Conservation (phyloP, 2,797 vertebrate species). For the Oceanodroma leucorhoa region DNA sequence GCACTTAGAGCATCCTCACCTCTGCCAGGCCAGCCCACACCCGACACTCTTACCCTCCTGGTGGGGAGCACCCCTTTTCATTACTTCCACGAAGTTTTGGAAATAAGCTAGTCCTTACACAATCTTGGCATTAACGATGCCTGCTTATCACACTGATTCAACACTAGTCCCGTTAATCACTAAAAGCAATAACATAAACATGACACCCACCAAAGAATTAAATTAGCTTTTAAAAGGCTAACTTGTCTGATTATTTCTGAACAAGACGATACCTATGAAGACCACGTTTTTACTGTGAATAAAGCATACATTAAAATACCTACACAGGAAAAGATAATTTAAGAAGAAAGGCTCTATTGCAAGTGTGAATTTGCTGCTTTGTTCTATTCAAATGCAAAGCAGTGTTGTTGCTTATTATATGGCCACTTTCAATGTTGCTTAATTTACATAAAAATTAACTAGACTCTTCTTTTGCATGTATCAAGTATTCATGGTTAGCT, state of each 20-base stretch:
- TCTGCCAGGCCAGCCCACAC: background rate
- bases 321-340: background rate
- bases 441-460: conserved; percentile 68
- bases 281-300: background rate
- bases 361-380: conserved; percentile 1
- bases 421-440: conserved; percentile 7
- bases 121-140: background rate
- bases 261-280: background rate
- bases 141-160: background rate
- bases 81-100: background rate
- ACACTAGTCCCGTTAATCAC: background rate
- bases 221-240: background rate
- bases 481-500: conserved; percentile 59
- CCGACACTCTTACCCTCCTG: background rate
- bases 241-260: background rate
- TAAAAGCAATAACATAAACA: background rate
- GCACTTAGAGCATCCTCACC: background rate
- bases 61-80: background rate
- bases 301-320: background rate
- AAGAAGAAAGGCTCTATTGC: conserved; percentile 9
- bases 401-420: conserved; percentile 15
- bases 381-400: conserved; percentile 20
- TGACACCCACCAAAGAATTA: background rate
- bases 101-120: background rate
- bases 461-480: conserved; percentile 45